Evolutionary conservation across 2,797 vertebrate species (phyloP).

Genomic region (Oceanodroma leucorhoa): DNA sequence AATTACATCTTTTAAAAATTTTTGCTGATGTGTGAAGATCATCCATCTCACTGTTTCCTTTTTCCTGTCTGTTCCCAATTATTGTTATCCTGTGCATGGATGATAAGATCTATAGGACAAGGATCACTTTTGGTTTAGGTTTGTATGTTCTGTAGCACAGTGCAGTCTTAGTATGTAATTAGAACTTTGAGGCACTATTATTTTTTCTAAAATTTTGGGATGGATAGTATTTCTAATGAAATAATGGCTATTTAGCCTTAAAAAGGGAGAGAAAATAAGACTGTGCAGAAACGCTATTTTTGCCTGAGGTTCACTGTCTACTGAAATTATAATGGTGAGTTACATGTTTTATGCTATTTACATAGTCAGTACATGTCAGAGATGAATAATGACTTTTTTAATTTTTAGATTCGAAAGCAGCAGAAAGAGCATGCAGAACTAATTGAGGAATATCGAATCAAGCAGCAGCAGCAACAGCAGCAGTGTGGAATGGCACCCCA

Average conservation of each 20-base stretch:
- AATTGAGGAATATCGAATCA: conserved; percentile 95
- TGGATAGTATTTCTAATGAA: neutral
- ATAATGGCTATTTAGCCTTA: neutral
- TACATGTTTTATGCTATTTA: neutral
- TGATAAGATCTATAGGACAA: neutral
- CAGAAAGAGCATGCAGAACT: conserved; percentile 98
- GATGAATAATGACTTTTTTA: neutral
- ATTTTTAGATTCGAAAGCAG: conserved; percentile 92
- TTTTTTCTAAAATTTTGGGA: neutral
- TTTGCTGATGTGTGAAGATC: neutral
- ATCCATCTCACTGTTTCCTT: neutral
- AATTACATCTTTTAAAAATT: neutral
- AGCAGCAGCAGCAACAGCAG: conserved; percentile 88
- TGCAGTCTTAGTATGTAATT: neutral
- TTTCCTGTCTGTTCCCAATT: neutral
- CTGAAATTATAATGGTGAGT: neutral
- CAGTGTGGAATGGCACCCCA: conserved; percentile 82
- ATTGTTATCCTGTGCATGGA: neutral
- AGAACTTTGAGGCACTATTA: neutral
- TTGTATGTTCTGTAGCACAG: neutral
- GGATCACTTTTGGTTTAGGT: neutral
- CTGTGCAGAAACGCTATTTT: neutral
- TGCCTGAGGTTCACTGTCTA: neutral
- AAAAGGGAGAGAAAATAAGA: neutral
- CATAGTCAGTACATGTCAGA: neutral